Evolutionary conservation across 2,888 invertebrate species (phyloP), one percentile per base, ranked within the genome.

Genomic region (Catocala nupta): DNA sequence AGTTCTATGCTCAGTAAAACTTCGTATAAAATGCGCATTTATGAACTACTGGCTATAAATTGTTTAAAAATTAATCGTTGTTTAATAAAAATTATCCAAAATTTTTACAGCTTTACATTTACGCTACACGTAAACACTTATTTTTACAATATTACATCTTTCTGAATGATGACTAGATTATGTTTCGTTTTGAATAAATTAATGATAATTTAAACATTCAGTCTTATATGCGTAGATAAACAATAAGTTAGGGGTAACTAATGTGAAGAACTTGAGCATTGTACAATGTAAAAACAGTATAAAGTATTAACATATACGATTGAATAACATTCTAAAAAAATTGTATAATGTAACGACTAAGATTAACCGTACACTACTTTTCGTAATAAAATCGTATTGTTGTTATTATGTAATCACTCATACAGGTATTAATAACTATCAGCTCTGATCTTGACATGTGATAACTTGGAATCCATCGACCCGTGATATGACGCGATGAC

Each of bases 11-110:
- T 64, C 75, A 73, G 63, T 81, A 82, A 83, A 81, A 79, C 71
- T 73, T 80, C 80, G 84, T 89, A 89, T 79, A 88, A 88, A 89
- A 87, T 79, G 82, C 77, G 65, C 53, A 39, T 12, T 71, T 77
- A 75, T 64, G 63, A 71, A 66, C 71, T 77, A 77, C 48, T 71
- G 70, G 68, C 78, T 81, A 76, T 65, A 66, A 71, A 72, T 64
- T 75, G 77, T 72, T 73, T 73, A 64, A 68, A 78, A 78, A 80
- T 71, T 80, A 82, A 84, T 91, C 90, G 90, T 90, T 90, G 90
- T 90, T 81, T 81, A 80, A 75, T 70, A 67, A 77, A 79, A 73
- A 68, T 80, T 80, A 83, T 78, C 82, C 79, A 77, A 81, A 76
- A 33, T 64, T 85, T 87, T 81, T 90, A 90, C 90, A 91, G 75